These are phyloP conservation scores for Celastrina argiolus DNA, from an alignment of 2,888 invertebrate species.

Conservation along the genomic window DNA sequence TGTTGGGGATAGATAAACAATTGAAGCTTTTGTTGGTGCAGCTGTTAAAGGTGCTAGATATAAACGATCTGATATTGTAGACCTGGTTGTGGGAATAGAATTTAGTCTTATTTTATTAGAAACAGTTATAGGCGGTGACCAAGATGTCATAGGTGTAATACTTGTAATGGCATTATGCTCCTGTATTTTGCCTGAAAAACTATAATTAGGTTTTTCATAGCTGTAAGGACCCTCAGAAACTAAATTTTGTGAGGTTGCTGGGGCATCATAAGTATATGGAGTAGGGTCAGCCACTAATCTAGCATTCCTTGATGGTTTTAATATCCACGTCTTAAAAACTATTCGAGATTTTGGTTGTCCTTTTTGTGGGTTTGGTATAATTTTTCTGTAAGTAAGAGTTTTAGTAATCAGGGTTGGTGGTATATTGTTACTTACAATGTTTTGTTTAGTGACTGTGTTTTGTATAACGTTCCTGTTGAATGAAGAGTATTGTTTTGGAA, in stretches of 20 bases:
- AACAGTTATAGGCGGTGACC: conserved; percentile 42
- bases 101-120: conserved; percentile 28
- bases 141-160: conserved; percentile 36
- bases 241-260: conserved; percentile 43
- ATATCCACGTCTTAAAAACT: conserved; percentile 68
- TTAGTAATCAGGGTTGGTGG: conserved; percentile 59
- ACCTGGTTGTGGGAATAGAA: conserved; percentile 31
- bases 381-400: conserved; percentile 57
- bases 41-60: conserved; percentile 45
- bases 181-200: conserved; percentile 5
- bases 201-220: conserved; percentile 39
- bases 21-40: conserved; percentile 48
- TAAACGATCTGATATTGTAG: conserved; percentile 23
- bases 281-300: conserved; percentile 51
- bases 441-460: conserved; percentile 54
- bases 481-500: neutral
- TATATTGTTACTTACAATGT: conserved; percentile 62
- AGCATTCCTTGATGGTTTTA: conserved; percentile 59
- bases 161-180: conserved; percentile 2
- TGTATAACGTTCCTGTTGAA: conserved; percentile 15
- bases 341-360: conserved; percentile 61
- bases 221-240: conserved; percentile 40
- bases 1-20: conserved; percentile 51
- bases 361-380: conserved; percentile 53
- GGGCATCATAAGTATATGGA: conserved; percentile 50